A percentile compares a stretch with the other conserved stretches of the same genome.
phyloP scores from a whole-genome alignment of 2,888 invertebrate genomes.

The Cryptocephalus moraei region DNA sequence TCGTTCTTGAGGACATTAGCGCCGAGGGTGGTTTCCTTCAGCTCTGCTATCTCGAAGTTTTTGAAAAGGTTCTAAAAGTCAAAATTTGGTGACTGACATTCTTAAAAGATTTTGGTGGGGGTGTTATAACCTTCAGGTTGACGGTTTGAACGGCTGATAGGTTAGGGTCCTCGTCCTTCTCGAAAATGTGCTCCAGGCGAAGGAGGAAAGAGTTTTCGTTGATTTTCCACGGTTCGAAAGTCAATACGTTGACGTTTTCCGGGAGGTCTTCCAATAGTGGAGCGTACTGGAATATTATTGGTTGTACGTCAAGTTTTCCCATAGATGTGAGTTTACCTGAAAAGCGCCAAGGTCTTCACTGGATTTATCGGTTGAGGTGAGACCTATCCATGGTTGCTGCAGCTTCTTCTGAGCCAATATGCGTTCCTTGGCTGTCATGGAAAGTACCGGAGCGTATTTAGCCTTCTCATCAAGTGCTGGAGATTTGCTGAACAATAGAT shows the following conservation, averaged over 20 bases:
- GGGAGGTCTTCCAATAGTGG: neutral
- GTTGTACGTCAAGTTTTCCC: too few species aligned
- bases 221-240: conserved; percentile 1
- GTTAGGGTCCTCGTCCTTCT: conserved; percentile 4
- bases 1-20: too few species aligned
- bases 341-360: too few species aligned
- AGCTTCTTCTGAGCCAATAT: conserved; percentile 43
- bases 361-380: neutral
- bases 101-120: too few species aligned
- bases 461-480: conserved; percentile 1
- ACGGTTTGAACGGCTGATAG: conserved; percentile 3
- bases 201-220: conserved; percentile 16
- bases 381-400: conserved; percentile 44
- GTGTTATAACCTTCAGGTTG: too few species aligned
- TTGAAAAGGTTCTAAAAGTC: too few species aligned
- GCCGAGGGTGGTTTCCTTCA: too few species aligned
- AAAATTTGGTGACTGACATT: too few species aligned
- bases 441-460: conserved; percentile 3
- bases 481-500: conserved; percentile 12
- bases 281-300: too few species aligned
- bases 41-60: too few species aligned
- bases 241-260: neutral
- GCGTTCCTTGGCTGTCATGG: conserved; percentile 35
- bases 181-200: neutral
- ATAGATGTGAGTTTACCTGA: too few species aligned